phyloP scores from a whole-genome alignment of 2,113 vertebrate genomes.

The Alligator sinensis region DNA sequence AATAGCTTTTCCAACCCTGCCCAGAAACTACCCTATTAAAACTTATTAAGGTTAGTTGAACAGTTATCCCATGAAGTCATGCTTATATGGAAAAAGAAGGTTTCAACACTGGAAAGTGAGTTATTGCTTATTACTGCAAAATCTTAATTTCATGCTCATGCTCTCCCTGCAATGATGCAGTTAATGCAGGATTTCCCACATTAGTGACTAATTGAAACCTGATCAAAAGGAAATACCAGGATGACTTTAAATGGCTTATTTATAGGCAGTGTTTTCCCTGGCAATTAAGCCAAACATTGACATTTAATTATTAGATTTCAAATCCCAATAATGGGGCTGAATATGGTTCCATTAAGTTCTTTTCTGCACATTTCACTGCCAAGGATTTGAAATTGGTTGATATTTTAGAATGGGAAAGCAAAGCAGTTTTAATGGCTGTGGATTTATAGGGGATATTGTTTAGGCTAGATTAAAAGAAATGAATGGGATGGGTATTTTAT shows the following conservation, averaged over 20 bases:
- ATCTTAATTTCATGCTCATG: slow-evolving; percentile 13
- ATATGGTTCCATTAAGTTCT: slow-evolving; percentile 20
- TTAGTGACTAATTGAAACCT: slow-evolving; percentile 52
- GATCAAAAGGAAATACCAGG: slow-evolving; percentile 39
- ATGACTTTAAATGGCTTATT: slow-evolving; percentile 42
- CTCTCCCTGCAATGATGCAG: slow-evolving; percentile 22
- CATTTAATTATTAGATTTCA: slow-evolving; percentile 62
- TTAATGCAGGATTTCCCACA: slow-evolving; percentile 33
- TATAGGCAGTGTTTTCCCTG: slow-evolving; percentile 55
- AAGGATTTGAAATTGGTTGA: background rate
- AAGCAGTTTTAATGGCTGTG: background rate
- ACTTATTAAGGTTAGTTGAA: background rate
- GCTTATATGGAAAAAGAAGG: background rate
- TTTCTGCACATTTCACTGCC: background rate
- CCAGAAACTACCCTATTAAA: background rate
- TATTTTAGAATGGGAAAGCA: slow-evolving; percentile 36
- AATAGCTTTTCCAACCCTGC: background rate
- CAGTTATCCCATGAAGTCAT: background rate
- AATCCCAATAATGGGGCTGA: slow-evolving; percentile 32
- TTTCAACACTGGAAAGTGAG: background rate
- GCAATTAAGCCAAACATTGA: slow-evolving; percentile 72
- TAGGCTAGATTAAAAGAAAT: background rate
- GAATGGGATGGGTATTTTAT: background rate
- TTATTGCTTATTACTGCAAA: background rate
- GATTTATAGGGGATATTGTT: slow-evolving; percentile 18